Conservation (phyloP, 2,888 invertebrate species). For the Trichopria drosophilae region DNA sequence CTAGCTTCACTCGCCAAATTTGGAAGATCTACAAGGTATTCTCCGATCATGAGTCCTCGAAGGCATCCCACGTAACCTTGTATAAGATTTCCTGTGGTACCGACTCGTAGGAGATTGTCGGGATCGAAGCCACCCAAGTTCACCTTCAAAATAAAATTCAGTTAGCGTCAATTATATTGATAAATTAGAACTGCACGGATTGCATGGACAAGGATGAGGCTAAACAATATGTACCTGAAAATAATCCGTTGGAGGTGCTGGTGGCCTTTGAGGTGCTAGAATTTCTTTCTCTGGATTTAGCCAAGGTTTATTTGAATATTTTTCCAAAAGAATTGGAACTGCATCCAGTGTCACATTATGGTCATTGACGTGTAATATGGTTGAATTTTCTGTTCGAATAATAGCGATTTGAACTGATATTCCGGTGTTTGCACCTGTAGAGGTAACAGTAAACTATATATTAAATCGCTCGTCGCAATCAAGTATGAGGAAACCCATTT, state of each 20-base stretch:
- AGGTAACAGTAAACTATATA: constrained; percentile 9
- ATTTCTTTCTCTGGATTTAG: constrained; percentile 81
- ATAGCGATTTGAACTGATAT: constrained; percentile 89
- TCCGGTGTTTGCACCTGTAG: constrained; percentile 72
- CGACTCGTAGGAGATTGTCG: constrained; percentile 68
- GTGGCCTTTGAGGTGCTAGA: constrained; percentile 83
- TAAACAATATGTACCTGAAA: constrained; percentile 66
- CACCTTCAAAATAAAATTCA: constrained; percentile 65
- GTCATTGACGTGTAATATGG: constrained; percentile 81
- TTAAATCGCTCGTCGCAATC: constrained; percentile 17
- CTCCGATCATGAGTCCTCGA: constrained; percentile 82
- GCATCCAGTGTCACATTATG: constrained; percentile 71
- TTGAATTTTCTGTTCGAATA: constrained; percentile 70
- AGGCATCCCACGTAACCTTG: constrained; percentile 85
- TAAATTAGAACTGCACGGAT: constrained; percentile 4
- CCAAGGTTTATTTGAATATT: constrained; percentile 87
- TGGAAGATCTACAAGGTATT: constrained; percentile 77
- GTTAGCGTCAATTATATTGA: background rate
- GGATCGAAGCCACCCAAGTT: constrained; percentile 85
- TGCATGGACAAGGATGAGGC: constrained; percentile 5
- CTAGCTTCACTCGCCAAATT: constrained; percentile 70
- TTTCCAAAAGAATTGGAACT: constrained; percentile 70
- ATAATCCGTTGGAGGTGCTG: constrained; percentile 86
- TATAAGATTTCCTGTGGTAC: constrained; percentile 61
- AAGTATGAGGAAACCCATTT: background rate